Base-by-base conservation (phyloP, 2,797 vertebrate species). In the Nyctibius grandis region DNA sequence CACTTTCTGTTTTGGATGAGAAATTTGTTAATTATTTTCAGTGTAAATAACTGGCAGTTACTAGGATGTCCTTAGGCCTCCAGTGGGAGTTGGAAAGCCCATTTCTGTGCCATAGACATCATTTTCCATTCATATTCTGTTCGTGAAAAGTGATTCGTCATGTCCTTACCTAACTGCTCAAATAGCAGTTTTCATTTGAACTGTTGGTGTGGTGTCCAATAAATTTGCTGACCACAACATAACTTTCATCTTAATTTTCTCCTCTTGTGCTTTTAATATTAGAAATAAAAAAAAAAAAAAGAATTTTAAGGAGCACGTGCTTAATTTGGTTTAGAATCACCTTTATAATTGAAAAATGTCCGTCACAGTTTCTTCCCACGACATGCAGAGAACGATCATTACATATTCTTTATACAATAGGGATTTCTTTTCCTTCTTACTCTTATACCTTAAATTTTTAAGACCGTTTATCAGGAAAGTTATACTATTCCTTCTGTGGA, bases 361-460 rank as follows among this genome's bases (percentile, higher is more conserved):
- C 36, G 2, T 56, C 9, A 15, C 0, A 0, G 2, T 80, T 84
- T 84, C 1, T 74, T 60, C 11, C 26, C 9, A 2, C 64, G n/a
- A 65, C 3, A 9, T 38, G 15, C 23, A 64, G 12, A 60, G 81
- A 57, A 9, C 4, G 1, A 16, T 42, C 16, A 6, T 76, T 83
- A 29, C 47, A 9, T 50, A 7, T 54, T 81, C 47, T 67, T 90
- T 34, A 33, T 47, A 11, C 26, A 44, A 5, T 4, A 53, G 26
- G 19, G 14, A 12, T 88, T 82, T 88, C 3, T 73, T 84, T 56
- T 63, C n/a, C 9, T 77, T 85, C 18, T 82, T 67, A 7, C 7
- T 5, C 0, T 20, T 88, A 5, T 2, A 56, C 11, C 33, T 68
- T 84, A 15, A 19, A 2, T 28, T 60, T 64, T 64, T n/a, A 78